A percentile compares a stretch with the other conserved stretches of the same genome.
phyloP scores from a whole-genome alignment of 2,797 vertebrate genomes.

The Pseudochirops corinnae region DNA sequence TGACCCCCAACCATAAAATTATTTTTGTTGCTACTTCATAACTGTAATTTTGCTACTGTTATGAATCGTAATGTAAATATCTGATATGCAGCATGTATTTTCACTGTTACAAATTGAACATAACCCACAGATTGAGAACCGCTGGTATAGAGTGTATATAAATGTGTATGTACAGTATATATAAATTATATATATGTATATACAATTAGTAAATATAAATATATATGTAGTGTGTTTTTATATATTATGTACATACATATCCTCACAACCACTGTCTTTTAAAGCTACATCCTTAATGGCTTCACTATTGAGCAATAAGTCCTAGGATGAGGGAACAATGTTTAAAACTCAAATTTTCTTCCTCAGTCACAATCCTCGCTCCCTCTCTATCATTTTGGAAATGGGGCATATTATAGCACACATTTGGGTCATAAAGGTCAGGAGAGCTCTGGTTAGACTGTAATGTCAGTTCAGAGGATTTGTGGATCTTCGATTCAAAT shows the following conservation, averaged over 20 bases:
- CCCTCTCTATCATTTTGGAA: not conserved
- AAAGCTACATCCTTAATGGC: too few species aligned
- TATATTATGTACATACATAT: not conserved
- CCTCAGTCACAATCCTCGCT: rapidly evolving
- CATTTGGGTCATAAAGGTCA: not conserved
- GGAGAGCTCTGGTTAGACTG: not conserved
- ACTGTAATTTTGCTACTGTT: too few species aligned
- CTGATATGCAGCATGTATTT: too few species aligned
- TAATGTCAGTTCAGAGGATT: rapidly evolving
- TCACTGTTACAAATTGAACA: too few species aligned
- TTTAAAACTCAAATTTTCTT: not conserved
- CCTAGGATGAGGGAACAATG: not conserved
- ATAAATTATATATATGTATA: not conserved
- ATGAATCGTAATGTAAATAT: too few species aligned
- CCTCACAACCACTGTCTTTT: too few species aligned
- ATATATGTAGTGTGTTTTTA: not conserved
- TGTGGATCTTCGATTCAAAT: rapidly evolving
- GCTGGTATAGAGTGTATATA: not conserved
- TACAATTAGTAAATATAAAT: not conserved
- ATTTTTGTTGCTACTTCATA: too few species aligned
- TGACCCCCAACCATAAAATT: too few species aligned
- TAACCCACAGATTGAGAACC: too few species aligned
- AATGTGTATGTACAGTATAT: not conserved
- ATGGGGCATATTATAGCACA: rapidly evolving
- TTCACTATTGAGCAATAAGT: rapidly evolving